Percentiles rank a stretch among this genome's conserved stretches.
These are phyloP conservation scores for Temnothorax longispinosus DNA, from an alignment of 1,140 invertebrate genomes.

Conservation along the genomic window DNA sequence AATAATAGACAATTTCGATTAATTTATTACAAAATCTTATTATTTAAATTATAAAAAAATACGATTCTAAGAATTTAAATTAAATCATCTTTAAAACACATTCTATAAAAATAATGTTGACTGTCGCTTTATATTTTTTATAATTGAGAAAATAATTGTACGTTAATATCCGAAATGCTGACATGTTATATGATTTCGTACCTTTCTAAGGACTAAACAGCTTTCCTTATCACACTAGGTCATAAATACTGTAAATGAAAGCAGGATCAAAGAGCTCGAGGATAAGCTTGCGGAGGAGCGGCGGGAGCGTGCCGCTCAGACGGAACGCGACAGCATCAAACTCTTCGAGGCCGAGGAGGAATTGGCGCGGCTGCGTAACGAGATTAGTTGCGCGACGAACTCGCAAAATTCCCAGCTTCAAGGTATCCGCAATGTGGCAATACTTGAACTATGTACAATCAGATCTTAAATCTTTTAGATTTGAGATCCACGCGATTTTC, in stretches of 20 bases:
- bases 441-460: neutral
- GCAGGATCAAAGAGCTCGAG: constrained; percentile 87
- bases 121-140: neutral
- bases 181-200: neutral
- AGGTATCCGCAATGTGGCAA: constrained; percentile 25
- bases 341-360: constrained; percentile 87
- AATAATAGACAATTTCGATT: neutral
- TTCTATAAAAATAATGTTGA: neutral
- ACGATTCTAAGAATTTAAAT: neutral
- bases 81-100: neutral
- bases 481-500: neutral
- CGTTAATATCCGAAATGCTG: constrained; percentile 4
- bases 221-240: constrained; percentile 79
- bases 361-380: constrained; percentile 82
- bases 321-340: constrained; percentile 86
- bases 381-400: constrained; percentile 58
- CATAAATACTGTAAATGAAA: constrained; percentile 84
- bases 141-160: neutral
- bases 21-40: neutral
- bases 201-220: constrained; percentile 57
- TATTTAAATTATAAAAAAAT: neutral
- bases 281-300: constrained; percentile 84
- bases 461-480: neutral
- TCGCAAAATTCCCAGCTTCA: constrained; percentile 62
- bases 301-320: constrained; percentile 82